A percentile compares a stretch with the other conserved stretches of the same genome.
Conservation (phyloP, 2,797 vertebrate genomes). For the Myripristis murdjan region DNA sequence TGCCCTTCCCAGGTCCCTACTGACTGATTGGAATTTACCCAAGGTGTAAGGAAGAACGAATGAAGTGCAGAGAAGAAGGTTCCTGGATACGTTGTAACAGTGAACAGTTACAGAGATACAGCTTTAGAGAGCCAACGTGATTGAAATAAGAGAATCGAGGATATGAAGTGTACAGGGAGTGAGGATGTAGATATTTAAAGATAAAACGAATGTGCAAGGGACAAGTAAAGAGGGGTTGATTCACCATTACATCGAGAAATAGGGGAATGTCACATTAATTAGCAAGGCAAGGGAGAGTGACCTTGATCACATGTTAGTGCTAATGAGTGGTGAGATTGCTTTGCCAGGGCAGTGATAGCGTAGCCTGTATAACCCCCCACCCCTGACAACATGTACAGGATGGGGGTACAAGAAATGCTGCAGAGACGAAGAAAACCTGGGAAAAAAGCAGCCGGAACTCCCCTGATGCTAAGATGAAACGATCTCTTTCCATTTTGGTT, state of each 20-base stretch:
- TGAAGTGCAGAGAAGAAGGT: slow-evolving; percentile 12
- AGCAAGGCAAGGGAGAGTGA: slow-evolving; percentile 49
- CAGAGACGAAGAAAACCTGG: slow-evolving; percentile 34
- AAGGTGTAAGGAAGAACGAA: slow-evolving; percentile 21
- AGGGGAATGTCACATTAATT: slow-evolving; percentile 60
- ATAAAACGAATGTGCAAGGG: slow-evolving; percentile 1
- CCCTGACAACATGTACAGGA: not conserved
- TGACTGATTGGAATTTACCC: slow-evolving; percentile 39
- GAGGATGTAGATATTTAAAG: not conserved
- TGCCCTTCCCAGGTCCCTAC: slow-evolving; percentile 62
- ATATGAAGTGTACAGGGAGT: slow-evolving; percentile 7
- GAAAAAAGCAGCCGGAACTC: slow-evolving; percentile 56
- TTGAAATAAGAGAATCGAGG: not conserved
- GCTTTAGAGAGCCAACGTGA: not conserved
- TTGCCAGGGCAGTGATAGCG: slow-evolving; percentile 27
- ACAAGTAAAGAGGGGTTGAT: slow-evolving; percentile 2
- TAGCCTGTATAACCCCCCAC: not conserved
- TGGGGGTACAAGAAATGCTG: slow-evolving; percentile 30
- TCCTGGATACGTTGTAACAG: not conserved
- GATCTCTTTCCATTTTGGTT: slow-evolving; percentile 62
- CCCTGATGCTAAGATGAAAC: slow-evolving; percentile 71
- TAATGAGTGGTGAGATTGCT: slow-evolving; percentile 56
- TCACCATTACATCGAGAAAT: slow-evolving; percentile 41
- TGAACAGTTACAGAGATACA: not conserved
- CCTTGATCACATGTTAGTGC: slow-evolving; percentile 54